Conservation (phyloP, 30 jellyfish, hydroid and myxozoan species). For the Hydra vulgaris region DNA sequence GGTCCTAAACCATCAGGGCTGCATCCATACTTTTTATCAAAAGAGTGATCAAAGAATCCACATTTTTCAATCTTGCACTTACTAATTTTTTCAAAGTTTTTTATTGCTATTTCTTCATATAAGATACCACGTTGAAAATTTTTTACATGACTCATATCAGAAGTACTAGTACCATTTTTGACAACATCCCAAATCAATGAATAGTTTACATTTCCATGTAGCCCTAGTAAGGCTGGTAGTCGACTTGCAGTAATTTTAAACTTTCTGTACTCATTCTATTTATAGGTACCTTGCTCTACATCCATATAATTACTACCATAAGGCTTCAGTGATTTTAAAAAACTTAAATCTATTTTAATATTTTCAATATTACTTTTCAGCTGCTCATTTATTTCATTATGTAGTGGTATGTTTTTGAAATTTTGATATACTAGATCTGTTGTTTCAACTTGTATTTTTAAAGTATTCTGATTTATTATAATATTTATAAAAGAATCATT, state of each 20-base stretch:
- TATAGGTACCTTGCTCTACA: neutral
- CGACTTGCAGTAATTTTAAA: slow-evolving; percentile 10
- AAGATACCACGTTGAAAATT: slow-evolving; percentile 3
- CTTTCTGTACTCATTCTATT: neutral
- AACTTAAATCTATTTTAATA: neutral
- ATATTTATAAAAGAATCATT: too few relatives aligned
- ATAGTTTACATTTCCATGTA: neutral
- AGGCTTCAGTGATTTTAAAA: slow-evolving; percentile 2
- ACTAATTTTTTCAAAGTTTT: slow-evolving; percentile 1
- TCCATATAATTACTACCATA: neutral
- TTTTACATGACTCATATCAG: slow-evolving; percentile 3
- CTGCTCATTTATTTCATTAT: slow-evolving; percentile 1
- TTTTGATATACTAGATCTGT: too few relatives aligned
- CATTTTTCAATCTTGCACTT: neutral
- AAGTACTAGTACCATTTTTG: slow-evolving; percentile 1
- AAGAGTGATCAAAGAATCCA: slow-evolving; percentile 5
- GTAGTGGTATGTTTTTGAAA: neutral
- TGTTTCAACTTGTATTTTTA: too few relatives aligned
- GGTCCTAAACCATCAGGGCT: slow-evolving; percentile 7
- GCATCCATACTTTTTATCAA: slow-evolving; percentile 4
- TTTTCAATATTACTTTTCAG: neutral
- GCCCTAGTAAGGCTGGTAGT: slow-evolving; percentile 8
- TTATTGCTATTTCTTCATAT: slow-evolving; percentile 6
- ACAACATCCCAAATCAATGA: slow-evolving; percentile 5
- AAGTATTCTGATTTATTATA: too few relatives aligned